Percentiles rank a stretch among this genome's conserved stretches.
Evolutionary conservation across 2,797 vertebrate species (phyloP).

Genomic region (Sibirionetta formosa): DNA sequence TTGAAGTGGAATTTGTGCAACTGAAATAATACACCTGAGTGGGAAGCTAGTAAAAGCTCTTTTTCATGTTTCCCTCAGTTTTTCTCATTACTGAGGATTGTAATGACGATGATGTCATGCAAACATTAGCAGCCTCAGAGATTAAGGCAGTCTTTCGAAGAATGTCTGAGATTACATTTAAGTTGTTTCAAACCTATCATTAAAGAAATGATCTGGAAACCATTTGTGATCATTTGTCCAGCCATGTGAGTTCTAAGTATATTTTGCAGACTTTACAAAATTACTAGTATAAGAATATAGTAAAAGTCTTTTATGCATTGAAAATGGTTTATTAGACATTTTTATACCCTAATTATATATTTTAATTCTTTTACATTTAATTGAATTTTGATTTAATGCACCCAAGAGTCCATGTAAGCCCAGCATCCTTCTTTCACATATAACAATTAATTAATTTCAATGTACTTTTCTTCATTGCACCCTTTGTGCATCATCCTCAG

Average conservation of each 20-base stretch:
- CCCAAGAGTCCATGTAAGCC: background rate
- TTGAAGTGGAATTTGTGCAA: constrained; percentile 32
- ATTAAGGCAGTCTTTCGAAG: constrained; percentile 48
- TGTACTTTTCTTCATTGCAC: background rate
- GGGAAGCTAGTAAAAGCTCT: constrained; percentile 16
- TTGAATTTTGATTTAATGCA: background rate
- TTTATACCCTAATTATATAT: background rate
- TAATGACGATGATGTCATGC: constrained; percentile 63
- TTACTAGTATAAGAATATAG: background rate
- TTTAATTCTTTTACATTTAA: background rate
- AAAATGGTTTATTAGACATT: background rate
- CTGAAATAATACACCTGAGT: constrained; percentile 56
- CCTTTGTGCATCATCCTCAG: background rate
- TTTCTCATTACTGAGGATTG: constrained; percentile 59
- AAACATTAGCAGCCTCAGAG: constrained; percentile 57
- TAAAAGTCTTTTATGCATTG: background rate
- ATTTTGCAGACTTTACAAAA: constrained; percentile 49
- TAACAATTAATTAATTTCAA: too few relatives aligned
- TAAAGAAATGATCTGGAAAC: constrained; percentile 52
- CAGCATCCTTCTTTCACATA: background rate
- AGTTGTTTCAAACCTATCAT: constrained; percentile 62
- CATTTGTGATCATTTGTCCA: constrained; percentile 39
- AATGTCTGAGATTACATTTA: constrained; percentile 60
- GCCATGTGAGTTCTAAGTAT: constrained; percentile 34
- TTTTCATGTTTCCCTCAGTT: constrained; percentile 54